Conservation (phyloP, 2,888 invertebrate species). For the Minunthozetes semirufus region DNA sequence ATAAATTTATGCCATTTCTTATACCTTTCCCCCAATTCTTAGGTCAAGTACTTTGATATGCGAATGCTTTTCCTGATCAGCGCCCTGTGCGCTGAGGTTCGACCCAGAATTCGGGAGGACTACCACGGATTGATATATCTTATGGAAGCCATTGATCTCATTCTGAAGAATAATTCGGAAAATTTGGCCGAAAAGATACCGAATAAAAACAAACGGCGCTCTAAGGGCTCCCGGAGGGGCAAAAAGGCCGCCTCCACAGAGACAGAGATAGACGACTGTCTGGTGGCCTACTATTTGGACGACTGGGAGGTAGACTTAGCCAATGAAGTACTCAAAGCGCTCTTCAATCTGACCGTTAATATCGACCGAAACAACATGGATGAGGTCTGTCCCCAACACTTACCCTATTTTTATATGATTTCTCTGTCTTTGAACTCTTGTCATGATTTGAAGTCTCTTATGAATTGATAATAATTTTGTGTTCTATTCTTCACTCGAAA, state of each 20-base stretch:
- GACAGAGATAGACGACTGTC: conserved; percentile 31
- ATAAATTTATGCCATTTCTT: not conserved
- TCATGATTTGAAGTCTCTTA: too few relatives aligned
- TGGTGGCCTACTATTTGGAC: conserved; percentile 43
- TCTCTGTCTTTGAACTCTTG: too few relatives aligned
- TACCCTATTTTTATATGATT: conserved; percentile 12
- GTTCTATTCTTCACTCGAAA: too few relatives aligned
- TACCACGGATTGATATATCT: conserved; percentile 52
- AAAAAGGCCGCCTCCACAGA: conserved; percentile 21
- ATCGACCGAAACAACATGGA: conserved; percentile 49
- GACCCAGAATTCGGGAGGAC: conserved; percentile 49
- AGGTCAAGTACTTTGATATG: conserved; percentile 61
- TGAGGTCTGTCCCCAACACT: conserved; percentile 46
- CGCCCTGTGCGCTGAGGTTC: conserved; percentile 62
- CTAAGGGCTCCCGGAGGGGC: conserved; percentile 36
- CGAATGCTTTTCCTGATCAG: conserved; percentile 80
- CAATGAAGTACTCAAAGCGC: conserved; percentile 52
- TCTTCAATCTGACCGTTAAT: conserved; percentile 51
- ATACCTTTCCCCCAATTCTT: not conserved
- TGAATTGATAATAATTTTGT: too few relatives aligned
- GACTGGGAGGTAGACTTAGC: conserved; percentile 49
- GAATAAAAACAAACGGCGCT: conserved; percentile 31
- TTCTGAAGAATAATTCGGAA: conserved; percentile 45
- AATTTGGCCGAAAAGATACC: conserved; percentile 34
- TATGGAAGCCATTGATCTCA: conserved; percentile 51